Conservation (phyloP, 2,113 vertebrate genomes). For the Albula goreensis region DNA sequence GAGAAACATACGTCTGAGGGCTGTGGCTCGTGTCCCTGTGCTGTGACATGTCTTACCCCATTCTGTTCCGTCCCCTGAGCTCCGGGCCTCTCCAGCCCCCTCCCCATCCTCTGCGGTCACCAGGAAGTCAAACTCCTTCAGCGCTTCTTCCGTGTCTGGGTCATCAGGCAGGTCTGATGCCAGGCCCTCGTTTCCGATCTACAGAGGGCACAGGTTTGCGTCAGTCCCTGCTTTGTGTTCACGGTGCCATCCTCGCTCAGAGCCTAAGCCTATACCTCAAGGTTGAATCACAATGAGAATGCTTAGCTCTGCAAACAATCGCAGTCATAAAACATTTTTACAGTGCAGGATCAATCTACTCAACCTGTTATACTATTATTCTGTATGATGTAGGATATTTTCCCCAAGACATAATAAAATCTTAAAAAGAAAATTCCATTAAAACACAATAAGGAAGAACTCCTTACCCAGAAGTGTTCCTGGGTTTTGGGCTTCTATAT, state of each 20-base stretch:
- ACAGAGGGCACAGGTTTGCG: conserved; percentile 29
- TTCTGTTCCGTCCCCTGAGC: conserved; percentile 97
- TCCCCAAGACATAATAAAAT: too few relatives aligned
- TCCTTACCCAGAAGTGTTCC: too few relatives aligned
- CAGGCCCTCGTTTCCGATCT: conserved; percentile 86
- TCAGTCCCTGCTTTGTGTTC: neutral
- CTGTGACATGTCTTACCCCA: conserved; percentile 81
- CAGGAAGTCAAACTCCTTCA: conserved; percentile 99
- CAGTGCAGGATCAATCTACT: too few relatives aligned
- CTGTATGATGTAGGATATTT: too few relatives aligned
- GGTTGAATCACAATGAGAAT: too few relatives aligned
- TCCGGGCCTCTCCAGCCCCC: conserved; percentile 94
- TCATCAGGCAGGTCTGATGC: conserved; percentile 89
- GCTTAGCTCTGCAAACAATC: neutral
- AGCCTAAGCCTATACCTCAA: neutral
- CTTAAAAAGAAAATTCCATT: too few relatives aligned
- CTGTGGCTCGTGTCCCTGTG: neutral
- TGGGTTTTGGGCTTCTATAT: too few relatives aligned
- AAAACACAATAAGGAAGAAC: too few relatives aligned
- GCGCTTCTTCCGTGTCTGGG: conserved; percentile 91
- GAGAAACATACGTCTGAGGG: neutral
- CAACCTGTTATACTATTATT: too few relatives aligned
- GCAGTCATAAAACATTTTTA: neutral
- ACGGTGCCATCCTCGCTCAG: neutral
- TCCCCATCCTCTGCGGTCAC: conserved; percentile 96